phyloP scores from a whole-genome alignment of 2,888 invertebrate genomes.

The Cataglyphis altisquamis region DNA sequence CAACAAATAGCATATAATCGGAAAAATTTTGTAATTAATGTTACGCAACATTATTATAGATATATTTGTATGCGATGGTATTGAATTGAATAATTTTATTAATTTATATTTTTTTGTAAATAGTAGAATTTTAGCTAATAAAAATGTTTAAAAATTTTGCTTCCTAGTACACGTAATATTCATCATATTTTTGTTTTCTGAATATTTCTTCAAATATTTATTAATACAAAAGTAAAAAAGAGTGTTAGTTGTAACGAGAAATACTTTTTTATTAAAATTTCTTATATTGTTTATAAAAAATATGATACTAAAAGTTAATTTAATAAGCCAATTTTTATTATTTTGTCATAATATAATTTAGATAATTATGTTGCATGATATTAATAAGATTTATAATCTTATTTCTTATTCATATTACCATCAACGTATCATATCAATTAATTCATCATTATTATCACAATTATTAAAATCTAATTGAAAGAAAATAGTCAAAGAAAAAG shows the following conservation, averaged over 20 bases:
- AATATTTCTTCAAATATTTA: background rate
- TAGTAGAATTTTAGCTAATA: slow-evolving; percentile 84
- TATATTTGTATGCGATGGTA: slow-evolving; percentile 79
- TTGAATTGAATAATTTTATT: slow-evolving; percentile 81
- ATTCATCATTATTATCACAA: background rate
- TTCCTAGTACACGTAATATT: background rate
- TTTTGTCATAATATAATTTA: background rate
- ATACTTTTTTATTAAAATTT: background rate
- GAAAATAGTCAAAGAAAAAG: background rate
- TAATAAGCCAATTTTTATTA: background rate
- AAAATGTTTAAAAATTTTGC: slow-evolving; percentile 78
- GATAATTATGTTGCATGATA: background rate
- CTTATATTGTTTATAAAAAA: background rate
- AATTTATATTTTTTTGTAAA: slow-evolving; percentile 85
- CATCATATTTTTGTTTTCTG: background rate
- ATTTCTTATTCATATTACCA: background rate
- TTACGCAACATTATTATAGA: slow-evolving; percentile 67
- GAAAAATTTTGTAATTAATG: slow-evolving; percentile 54
- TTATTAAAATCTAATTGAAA: background rate
- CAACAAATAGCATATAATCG: background rate
- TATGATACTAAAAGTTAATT: background rate
- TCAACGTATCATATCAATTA: background rate
- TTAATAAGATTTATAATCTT: background rate
- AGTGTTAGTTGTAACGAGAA: background rate
- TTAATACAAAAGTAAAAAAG: background rate